phyloP scores from a whole-genome alignment of 2,797 vertebrate species.

The Oceanodroma leucorhoa region DNA sequence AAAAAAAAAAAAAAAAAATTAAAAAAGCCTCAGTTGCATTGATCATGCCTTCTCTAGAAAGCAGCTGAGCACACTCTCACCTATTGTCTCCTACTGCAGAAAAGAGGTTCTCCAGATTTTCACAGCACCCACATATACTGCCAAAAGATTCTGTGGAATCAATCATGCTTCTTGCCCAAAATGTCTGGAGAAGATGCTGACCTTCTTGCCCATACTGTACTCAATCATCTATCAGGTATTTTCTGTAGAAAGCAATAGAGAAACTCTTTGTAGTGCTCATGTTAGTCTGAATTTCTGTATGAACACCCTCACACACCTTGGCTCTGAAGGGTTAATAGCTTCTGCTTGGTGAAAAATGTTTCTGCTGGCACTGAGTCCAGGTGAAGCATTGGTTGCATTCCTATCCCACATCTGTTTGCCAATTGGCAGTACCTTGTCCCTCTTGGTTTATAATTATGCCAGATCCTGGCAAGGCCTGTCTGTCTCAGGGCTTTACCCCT shows the following conservation, averaged over 20 bases:
- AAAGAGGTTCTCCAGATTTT: background rate
- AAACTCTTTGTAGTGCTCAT: background rate
- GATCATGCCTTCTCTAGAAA: too few relatives aligned
- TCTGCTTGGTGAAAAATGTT: background rate
- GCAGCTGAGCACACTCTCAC: background rate
- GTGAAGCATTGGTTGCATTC: background rate
- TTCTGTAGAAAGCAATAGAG: fast-evolving
- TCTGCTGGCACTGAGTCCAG: background rate
- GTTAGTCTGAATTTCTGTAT: background rate
- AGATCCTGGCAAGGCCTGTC: background rate
- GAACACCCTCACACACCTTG: background rate
- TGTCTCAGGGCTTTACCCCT: background rate
- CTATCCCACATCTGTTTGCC: background rate
- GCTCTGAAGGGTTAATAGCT: background rate
- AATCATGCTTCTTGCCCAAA: fast-evolving
- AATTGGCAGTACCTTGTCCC: background rate
- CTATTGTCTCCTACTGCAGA: background rate
- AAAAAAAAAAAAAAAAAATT: fast-evolving
- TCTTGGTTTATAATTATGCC: background rate
- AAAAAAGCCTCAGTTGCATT: background rate
- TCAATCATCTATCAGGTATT: background rate
- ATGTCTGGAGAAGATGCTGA: background rate
- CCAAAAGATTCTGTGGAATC: background rate
- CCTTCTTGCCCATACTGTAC: background rate
- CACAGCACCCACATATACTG: background rate